Percentiles rank a stretch among this genome's conserved stretches.
Conservation (phyloP, 64 coral and sea anemone species). For the Orbicella faveolata region DNA sequence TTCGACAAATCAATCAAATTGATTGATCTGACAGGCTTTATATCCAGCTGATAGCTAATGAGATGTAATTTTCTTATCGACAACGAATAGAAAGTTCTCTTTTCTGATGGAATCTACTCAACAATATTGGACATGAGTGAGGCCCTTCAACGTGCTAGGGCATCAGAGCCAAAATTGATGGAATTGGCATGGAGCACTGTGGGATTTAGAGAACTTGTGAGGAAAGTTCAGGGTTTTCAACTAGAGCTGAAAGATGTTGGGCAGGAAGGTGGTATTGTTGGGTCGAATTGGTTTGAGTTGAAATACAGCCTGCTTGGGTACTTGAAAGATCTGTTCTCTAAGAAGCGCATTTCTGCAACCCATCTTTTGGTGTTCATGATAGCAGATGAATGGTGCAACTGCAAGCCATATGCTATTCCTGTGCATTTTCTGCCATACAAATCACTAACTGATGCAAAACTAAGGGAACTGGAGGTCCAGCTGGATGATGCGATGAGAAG, state of each 20-base stretch:
- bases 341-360: constrained; percentile 49
- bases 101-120: too few relatives aligned
- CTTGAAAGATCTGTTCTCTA: constrained; percentile 30
- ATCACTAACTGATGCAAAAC: constrained; percentile 28
- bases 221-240: background rate
- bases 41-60: too few relatives aligned
- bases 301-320: background rate
- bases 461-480: constrained; percentile 34
- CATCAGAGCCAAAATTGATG: constrained; percentile 53
- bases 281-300: background rate
- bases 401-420: constrained; percentile 49
- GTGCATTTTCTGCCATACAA: constrained; percentile 40
- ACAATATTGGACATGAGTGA: too few relatives aligned
- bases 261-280: background rate
- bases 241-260: constrained; percentile 6
- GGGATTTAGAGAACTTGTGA: constrained; percentile 54
- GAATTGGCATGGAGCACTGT: constrained; percentile 59
- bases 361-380: constrained; percentile 68
- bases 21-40: too few relatives aligned
- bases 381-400: constrained; percentile 47
- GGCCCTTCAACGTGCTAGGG: background rate
- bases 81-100: too few relatives aligned
- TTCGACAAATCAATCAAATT: too few relatives aligned
- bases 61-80: too few relatives aligned
- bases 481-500: constrained; percentile 53